Evolutionary conservation across 2,113 vertebrate genomes (phyloP), one percentile per base, ranked within the genome.

Genomic region (Vulpes ferrilata): DNA sequence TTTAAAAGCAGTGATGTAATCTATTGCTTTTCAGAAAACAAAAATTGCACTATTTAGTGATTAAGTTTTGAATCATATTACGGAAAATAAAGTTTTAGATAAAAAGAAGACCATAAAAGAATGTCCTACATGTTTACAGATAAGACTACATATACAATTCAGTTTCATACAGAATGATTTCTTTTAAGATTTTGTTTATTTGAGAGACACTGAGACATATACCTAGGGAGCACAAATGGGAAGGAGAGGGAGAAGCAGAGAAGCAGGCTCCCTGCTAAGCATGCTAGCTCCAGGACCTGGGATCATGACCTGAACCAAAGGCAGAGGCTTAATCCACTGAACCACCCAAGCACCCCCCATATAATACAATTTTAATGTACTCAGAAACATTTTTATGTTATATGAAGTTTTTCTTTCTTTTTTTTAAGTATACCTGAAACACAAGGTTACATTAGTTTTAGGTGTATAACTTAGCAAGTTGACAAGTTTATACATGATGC

Each of bases 31-130:
- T 71, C 3, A 69, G 51, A 12, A 98, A 89, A 59, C 48, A 89
- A 4, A 11, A 65, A 38, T 23, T 93, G 13, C 1, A 71, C 62
- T 92, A 86, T 76, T 95, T 88, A 95, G 53, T 92, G 11, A 83
- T 12, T 20, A 30, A 30, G 51, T 55, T 92, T 25, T 73, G 59
- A 98, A 62, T 35, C 55, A 83, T 51, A 55, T 80, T 85, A 90
- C 25, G 38, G 20, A 78, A 90, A 93, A 15, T 38, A 76, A n/a
- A 89, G 7, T 95, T 96, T 89, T 59, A 89, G 30, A 51, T 65
- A 92, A 92, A 95, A 94, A 84, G 51, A 83, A 93, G n/a, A 92
- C 43, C 19, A 87, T 23, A 84, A 91, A 93, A 95, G 60, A 97
- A 93, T 80, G 32, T 35, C 62, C 53, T 20, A 48, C 51, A 82